Percentiles rank a stretch among this genome's conserved stretches.
Evolutionary conservation across 2,888 invertebrate species (phyloP).

Genomic region (Timandra comae): DNA sequence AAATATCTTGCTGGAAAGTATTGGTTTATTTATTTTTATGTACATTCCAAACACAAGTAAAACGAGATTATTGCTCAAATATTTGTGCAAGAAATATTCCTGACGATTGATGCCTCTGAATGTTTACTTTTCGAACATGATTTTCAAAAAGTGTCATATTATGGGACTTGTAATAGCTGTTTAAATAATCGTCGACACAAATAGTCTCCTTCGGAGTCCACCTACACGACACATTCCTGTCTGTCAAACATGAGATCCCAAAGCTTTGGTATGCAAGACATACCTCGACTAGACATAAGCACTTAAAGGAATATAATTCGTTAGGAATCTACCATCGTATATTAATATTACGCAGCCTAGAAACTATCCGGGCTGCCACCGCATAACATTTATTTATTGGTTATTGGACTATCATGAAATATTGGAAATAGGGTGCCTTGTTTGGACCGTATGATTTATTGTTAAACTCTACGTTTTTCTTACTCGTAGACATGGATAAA

Average conservation of each 20-base stretch:
- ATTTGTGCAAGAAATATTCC: no score
- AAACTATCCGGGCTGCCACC: constrained; percentile 23
- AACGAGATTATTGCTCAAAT: no score
- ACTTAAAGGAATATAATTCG: constrained; percentile 22
- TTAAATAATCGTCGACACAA: constrained; percentile 19
- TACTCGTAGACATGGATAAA: no score
- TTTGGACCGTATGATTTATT: constrained; percentile 10
- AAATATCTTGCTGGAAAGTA: no score
- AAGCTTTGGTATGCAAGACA: constrained; percentile 10
- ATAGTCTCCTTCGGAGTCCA: constrained; percentile 23
- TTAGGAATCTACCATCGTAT: constrained; percentile 5
- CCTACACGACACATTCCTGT: constrained; percentile 31
- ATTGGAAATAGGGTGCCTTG: constrained; percentile 25
- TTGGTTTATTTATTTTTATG: no score
- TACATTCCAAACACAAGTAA: no score
- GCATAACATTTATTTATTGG: constrained; percentile 22
- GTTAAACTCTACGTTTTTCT: no score
- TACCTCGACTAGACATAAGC: no score
- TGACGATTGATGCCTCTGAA: no score
- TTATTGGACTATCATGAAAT: constrained; percentile 29
- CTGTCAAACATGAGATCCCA: constrained; percentile 23
- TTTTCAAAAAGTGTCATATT: constrained; percentile 16
- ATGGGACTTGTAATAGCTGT: constrained; percentile 22
- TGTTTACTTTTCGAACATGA: no score
- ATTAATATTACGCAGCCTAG: constrained; percentile 18